Conservation (phyloP, 2,113 vertebrate genomes). For the Chionodraco myersi region DNA sequence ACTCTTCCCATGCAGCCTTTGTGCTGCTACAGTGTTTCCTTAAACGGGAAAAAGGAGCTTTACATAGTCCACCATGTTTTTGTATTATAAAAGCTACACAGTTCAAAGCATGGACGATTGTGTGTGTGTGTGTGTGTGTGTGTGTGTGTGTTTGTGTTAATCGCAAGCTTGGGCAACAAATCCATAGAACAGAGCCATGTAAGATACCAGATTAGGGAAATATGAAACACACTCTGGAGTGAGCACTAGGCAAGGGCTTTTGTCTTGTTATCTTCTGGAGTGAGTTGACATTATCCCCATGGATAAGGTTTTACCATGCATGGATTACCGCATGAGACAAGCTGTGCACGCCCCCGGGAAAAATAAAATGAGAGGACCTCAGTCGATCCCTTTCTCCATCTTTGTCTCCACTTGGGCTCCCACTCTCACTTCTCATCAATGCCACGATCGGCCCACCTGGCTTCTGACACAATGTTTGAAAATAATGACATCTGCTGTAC, state of each 20-base stretch:
- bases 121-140: conserved; percentile 30
- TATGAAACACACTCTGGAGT: conserved; percentile 67
- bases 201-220: conserved; percentile 78
- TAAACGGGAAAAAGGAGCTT: conserved; percentile 1
- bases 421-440: conserved; percentile 51
- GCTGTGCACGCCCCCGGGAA: conserved; percentile 58
- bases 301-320: conserved; percentile 79
- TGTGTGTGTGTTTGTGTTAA: conserved; percentile 53
- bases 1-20: conserved; percentile 11
- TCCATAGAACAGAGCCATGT: conserved; percentile 64
- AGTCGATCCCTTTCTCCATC: conserved; percentile 40
- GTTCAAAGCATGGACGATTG: neutral
- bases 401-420: conserved; percentile 35
- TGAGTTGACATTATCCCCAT: conserved; percentile 79
- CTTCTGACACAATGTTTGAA: conserved; percentile 51
- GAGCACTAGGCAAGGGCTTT: conserved; percentile 64
- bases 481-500: conserved; percentile 52
- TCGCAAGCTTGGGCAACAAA: conserved; percentile 55
- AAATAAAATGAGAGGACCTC: conserved; percentile 65
- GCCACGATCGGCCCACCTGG: conserved; percentile 58
- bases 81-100: neutral
- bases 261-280: conserved; percentile 78
- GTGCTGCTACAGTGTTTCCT: conserved; percentile 22
- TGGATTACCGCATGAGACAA: conserved; percentile 76
- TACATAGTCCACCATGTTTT: conserved; percentile 14